A percentile compares a stretch with the other conserved stretches of the same genome.
phyloP scores from a whole-genome alignment of 2,797 vertebrate species.

The Sarcoramphus papa region DNA sequence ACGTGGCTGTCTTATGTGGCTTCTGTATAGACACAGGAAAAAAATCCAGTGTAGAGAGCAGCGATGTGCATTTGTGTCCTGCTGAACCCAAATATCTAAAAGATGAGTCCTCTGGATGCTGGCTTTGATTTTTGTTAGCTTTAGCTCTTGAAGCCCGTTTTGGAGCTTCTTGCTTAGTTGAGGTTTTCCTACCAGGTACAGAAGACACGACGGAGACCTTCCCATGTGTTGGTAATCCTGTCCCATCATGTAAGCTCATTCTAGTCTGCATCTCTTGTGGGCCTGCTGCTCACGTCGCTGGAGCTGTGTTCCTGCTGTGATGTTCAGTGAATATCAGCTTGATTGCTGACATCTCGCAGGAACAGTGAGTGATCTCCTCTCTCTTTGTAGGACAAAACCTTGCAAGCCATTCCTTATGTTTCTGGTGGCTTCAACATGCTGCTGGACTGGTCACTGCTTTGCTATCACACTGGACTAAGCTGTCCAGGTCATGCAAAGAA shows the following conservation, averaged over 20 bases:
- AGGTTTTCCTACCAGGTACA: background rate
- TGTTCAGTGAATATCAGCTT: background rate
- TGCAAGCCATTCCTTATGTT: background rate
- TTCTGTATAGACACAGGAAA: background rate
- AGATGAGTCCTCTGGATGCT: background rate
- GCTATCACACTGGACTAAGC: fast-evolving
- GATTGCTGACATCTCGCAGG: background rate
- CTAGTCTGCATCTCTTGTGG: background rate
- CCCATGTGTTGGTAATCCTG: fast-evolving
- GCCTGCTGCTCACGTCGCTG: fast-evolving
- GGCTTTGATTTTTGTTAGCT: background rate
- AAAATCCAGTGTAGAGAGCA: background rate
- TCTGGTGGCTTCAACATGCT: background rate
- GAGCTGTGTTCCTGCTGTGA: background rate
- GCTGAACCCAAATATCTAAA: background rate
- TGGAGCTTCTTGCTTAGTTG: background rate
- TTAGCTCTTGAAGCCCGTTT: background rate
- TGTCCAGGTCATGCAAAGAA: background rate
- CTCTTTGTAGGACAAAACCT: background rate
- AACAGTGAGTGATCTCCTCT: background rate
- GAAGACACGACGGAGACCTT: background rate
- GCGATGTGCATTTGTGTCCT: background rate
- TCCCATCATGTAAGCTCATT: background rate
- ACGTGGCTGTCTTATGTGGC: background rate
- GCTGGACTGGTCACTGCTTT: background rate